Evolutionary conservation across 2,888 invertebrate species (phyloP), one percentile per base, ranked within the genome.

Genomic region (Erebia aethiops): DNA sequence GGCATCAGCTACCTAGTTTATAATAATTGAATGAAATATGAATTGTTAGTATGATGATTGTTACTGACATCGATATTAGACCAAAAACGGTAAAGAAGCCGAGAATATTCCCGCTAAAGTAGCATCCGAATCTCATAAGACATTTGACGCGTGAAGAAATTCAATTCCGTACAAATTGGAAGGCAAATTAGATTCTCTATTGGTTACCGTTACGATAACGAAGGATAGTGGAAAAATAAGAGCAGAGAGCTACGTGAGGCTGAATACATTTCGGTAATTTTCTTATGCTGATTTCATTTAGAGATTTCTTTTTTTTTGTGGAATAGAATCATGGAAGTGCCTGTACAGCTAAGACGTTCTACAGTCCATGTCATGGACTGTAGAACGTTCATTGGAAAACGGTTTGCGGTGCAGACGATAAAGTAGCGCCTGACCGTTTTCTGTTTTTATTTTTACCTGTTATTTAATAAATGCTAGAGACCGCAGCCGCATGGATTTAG

Each of bases 111-210:
- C 86, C 83, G 80, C 82, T 83, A 82, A 87, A 87, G 88, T 35
- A 35, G 35, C 35, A 35, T 87, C 87, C 84, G 84, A 84, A 86
- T 86, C 84, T 85, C 82, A 84, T 85, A 85, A 86, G 84, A 85
- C 83, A 84, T 87, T 89, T 87, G 89, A 88, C 84, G 90, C 84
- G 82, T 77, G 80, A 80, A 81, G 78, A 84, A 85, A 91, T 88
- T 88, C 82, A 85, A 89, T 89, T 87, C 79, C 77, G 82, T 80
- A 81, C 80, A 86, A 89, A 90, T 88, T 84, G 86, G 82, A 82
- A 80, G 79, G 80, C 77, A 84, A 89, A 90, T 90, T 87, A 85
- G 86, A 89, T 88, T 86, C 80, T 78, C 80, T 78, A 77, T 76
- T 70, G 75, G 83, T 82, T 75, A 72, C 77, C 78, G 77, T 76